These are phyloP conservation scores for Habropoda laboriosa DNA, from an alignment of 1,140 invertebrate genomes.

Conservation along the genomic window DNA sequence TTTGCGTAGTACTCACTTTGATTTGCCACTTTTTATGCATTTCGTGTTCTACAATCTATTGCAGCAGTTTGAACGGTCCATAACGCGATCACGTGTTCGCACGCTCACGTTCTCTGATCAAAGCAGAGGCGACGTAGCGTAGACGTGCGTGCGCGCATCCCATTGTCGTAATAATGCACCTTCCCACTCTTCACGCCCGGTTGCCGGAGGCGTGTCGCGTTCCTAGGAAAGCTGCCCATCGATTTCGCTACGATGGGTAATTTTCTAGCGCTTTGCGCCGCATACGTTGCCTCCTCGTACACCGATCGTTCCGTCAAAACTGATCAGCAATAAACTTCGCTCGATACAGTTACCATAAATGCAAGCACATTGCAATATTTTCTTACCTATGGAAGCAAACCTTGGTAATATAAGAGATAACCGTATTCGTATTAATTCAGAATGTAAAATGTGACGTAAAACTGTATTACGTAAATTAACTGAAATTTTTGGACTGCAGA, in stretches of 20 bases:
- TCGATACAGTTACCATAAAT: background rate
- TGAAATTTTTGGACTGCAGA: too few species aligned
- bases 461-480: too few species aligned
- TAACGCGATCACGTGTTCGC: slow-evolving; percentile 24
- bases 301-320: background rate
- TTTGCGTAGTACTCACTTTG: too few species aligned
- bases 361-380: too few species aligned
- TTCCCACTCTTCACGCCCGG: slow-evolving; percentile 24
- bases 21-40: background rate
- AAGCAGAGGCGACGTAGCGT: slow-evolving; percentile 22
- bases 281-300: background rate
- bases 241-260: slow-evolving; percentile 31
- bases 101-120: background rate
- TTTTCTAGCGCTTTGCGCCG: slow-evolving; percentile 25
- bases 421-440: too few species aligned
- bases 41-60: background rate
- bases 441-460: too few species aligned
- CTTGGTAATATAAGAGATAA: too few species aligned
- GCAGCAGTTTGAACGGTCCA: background rate
- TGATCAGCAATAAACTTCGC: background rate
- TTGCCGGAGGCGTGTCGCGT: slow-evolving; percentile 44
- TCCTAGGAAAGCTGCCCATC: slow-evolving; percentile 39
- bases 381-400: too few species aligned
- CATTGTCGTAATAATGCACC: slow-evolving; percentile 65
- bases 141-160: slow-evolving; percentile 54